Evolutionary conservation across 2,113 vertebrate genomes (phyloP), one percentile per base, ranked within the genome.

Genomic region (Verasper variegatus): DNA sequence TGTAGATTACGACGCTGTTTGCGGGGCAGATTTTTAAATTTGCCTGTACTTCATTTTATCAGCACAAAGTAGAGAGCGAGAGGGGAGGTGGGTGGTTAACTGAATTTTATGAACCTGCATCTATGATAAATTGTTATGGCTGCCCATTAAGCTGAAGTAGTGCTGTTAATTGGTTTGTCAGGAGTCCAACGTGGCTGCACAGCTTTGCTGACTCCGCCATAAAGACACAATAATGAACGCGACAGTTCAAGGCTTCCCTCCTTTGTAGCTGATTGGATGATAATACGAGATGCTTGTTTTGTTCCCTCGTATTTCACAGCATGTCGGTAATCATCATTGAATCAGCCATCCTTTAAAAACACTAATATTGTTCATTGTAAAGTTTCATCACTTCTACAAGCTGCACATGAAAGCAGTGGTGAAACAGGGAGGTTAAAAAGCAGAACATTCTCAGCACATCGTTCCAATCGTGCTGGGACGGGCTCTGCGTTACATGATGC

Each of bases 111-210:
- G 69, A 84, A 77, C 47, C 62, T 31, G 57, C 55, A 4, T 88
- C 84, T 49, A 56, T 82, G 84, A 87, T 66, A 23, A 68, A 90
- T 65, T 73, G 85, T 86, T 80, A 76, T 76, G 69, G 76, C 63
- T 45, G 67, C 58, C 87, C 78, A 76, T 89, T 89, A 83, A 40
- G 71, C 80, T 76, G 80, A 70, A 71, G 63, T 69, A 68, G 74
- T 20, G 2, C 74, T 47, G 82, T 74, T 92, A 84, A 90, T 87
- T 89, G 81, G 80, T 79, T 85, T 80, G 87, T 92, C 86, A 68
- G 86, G 71, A 80, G 82, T 87, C 86, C 87, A 84, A 59, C 66
- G 4, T 10, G 63, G 61, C 72, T 71, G 15, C 26, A 4, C 59
- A 79, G 74, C 75, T 79, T 74, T 84, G 88, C 88, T 88, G 90